Base-by-base conservation (phyloP, 2,797 vertebrate genomes). In the Eulemur mongoz region DNA sequence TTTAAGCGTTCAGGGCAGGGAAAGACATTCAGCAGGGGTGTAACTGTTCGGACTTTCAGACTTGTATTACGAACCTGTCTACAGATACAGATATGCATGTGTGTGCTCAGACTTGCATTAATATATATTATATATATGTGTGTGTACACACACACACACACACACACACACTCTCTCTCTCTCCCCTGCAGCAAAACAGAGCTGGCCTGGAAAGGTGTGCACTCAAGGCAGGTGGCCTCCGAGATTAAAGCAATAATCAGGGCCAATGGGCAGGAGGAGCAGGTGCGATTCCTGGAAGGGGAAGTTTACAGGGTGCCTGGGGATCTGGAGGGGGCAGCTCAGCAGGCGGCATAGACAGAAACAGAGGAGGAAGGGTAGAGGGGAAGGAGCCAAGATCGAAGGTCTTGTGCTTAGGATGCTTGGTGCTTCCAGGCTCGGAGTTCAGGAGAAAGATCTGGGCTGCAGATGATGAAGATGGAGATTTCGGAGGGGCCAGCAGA, bases 381-480 rank as follows among this genome's bases (percentile, higher is more conserved):
- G 22, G 22, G 4, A 14, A 8, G 5, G 45, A 54, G 2, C 11
- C 22, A 4, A 0, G 7, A 9, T 13, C 1, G 14, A 18, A 1
- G 8, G 3, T 0, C 45, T 11, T 9, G 43, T 0, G 5, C 14
- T 22, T 43, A 6, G 2, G 43, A 1, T 12, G 8, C 7, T 14
- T 11, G 2, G 11, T 30, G 54, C 18, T 25, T 23, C 45, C 18
- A 15, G n/a, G 12, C 5, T 2, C 15, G 11, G 54, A 1, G 12
- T 27, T n/a, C 18, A 1, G 9, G 20, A 43, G 40, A 17, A 15
- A n/a, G 11, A 30, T 23, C 27, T 7, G 4, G 17, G 43, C 17
- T 3, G 4, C 35, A 38, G 25, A 54, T 2, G 1, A 11, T 0
- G 18, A 14, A 52, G 35, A 30, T 0, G 0, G 5, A 1, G 10